Evolutionary conservation across 2,113 vertebrate genomes (phyloP).

Genomic region (Paracanthobrama guichenoti): DNA sequence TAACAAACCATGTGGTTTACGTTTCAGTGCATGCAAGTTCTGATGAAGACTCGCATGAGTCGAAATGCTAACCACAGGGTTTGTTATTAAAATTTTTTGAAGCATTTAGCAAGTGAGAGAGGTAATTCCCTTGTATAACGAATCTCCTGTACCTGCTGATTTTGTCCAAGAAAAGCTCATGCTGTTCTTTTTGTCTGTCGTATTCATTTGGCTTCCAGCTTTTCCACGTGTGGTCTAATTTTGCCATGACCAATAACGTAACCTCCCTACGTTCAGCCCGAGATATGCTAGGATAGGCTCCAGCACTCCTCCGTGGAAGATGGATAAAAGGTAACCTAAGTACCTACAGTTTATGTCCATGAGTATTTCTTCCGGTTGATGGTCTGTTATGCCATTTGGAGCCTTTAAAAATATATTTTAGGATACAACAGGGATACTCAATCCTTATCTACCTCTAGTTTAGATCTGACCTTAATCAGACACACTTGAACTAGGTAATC

Average conservation of each 20-base stretch:
- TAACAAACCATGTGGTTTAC: neutral
- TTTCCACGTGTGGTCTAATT: neutral
- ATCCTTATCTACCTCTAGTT: neutral
- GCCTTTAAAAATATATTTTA: neutral
- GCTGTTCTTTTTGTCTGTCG: neutral
- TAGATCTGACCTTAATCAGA: neutral
- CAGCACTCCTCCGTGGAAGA: neutral
- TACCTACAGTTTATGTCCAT: neutral
- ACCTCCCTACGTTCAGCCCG: neutral
- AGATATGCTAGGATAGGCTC: neutral
- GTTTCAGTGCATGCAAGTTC: neutral
- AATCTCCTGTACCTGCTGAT: neutral
- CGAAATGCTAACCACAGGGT: neutral
- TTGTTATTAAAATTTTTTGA: neutral
- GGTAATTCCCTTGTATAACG: neutral
- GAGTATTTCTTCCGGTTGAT: neutral
- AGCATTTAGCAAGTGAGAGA: neutral
- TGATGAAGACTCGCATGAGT: neutral
- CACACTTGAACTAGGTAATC: neutral
- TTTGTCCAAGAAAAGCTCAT: neutral
- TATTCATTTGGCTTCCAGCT: neutral
- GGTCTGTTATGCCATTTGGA: neutral
- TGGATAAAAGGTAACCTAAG: neutral
- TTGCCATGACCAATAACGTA: neutral
- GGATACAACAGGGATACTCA: neutral